These are phyloP conservation scores for Lepidurus couesii DNA, from an alignment of 1,140 invertebrate species.

Conservation along the genomic window DNA sequence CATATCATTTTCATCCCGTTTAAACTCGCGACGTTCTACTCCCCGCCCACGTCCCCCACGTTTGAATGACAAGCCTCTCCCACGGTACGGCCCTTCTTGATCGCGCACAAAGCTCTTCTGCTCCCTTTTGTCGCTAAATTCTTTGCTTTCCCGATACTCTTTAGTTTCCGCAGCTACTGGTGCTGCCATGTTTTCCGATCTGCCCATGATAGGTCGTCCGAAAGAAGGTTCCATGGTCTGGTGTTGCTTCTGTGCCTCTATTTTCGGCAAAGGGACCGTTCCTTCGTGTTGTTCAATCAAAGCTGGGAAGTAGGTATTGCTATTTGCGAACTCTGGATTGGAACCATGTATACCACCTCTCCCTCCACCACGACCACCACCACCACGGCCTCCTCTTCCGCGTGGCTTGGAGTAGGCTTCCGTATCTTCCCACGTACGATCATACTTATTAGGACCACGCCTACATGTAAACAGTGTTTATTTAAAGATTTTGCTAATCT, in stretches of 20 bases:
- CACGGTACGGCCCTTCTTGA: neutral
- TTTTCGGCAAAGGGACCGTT: neutral
- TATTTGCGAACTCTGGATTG: conserved; percentile 23
- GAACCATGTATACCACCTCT: conserved; percentile 32
- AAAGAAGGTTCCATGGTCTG: neutral
- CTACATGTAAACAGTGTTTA: conserved; percentile 46
- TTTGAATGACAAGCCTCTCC: neutral
- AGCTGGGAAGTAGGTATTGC: conserved; percentile 2
- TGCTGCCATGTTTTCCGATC: neutral
- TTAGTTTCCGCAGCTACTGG: neutral
- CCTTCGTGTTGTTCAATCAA: neutral
- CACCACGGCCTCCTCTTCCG: conserved; percentile 31
- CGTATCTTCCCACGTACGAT: conserved; percentile 84
- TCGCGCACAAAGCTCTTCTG: neutral
- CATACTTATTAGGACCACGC: conserved; percentile 84
- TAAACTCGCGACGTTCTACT: conserved; percentile 20
- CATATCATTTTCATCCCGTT: neutral
- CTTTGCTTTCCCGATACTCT: neutral
- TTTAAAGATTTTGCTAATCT: neutral
- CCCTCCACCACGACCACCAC: conserved; percentile 33
- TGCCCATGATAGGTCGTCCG: neutral
- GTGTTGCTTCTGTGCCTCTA: neutral
- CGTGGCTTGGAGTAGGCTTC: conserved; percentile 65
- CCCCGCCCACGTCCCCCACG: conserved; percentile 24
- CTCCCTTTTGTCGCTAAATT: conserved; percentile 3